These are phyloP conservation scores for Chrysaora quinquecirrha DNA, from an alignment of 30 jellyfish, hydroid and myxozoan genomes.

Conservation along the genomic window DNA sequence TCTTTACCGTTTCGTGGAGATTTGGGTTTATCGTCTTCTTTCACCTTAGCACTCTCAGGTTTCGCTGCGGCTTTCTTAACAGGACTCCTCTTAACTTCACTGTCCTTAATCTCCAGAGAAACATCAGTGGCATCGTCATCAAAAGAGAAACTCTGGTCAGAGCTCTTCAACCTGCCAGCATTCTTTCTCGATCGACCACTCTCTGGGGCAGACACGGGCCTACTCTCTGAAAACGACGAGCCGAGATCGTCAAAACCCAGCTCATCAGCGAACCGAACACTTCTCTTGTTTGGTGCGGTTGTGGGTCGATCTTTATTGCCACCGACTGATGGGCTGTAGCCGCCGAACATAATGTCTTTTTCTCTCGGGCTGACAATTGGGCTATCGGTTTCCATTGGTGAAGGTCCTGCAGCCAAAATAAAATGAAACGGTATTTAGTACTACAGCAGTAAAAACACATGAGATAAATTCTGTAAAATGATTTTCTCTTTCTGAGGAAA, in stretches of 20 bases:
- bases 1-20: too few species aligned
- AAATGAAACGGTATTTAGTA: too few species aligned
- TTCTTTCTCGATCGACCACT: constrained; percentile 50
- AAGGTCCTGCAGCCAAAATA: background rate
- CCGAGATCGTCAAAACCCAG: constrained; percentile 87
- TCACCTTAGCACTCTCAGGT: too few species aligned
- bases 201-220: constrained; percentile 72
- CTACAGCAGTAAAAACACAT: too few species aligned
- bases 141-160: constrained; percentile 39
- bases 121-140: constrained; percentile 67
- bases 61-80: background rate
- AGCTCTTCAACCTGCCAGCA: constrained; percentile 3
- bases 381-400: constrained; percentile 43
- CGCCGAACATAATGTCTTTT: constrained; percentile 71
- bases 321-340: constrained; percentile 93
- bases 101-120: constrained; percentile 43
- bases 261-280: constrained; percentile 95
- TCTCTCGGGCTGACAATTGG: constrained; percentile 60
- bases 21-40: too few species aligned
- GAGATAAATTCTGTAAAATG: too few species aligned
- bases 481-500: too few species aligned
- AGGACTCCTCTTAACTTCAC: constrained; percentile 14
- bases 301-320: constrained; percentile 68
- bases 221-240: constrained; percentile 53
- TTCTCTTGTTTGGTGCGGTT: constrained; percentile 76